Conservation (phyloP, 2,888 invertebrate species). For the Sisyra terminalis region DNA sequence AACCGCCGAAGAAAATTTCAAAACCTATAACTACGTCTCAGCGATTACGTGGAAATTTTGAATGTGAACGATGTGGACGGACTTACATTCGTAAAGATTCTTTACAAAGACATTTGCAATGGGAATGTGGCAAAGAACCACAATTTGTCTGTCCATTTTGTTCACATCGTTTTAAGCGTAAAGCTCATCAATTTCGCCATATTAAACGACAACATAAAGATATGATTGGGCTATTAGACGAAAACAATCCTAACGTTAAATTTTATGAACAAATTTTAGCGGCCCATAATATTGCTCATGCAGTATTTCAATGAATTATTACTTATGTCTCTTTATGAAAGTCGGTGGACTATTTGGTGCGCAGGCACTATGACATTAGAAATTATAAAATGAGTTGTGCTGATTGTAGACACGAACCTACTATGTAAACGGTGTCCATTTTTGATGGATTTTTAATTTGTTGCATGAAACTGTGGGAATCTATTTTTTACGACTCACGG, state of each 20-base stretch:
- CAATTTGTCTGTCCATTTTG: conserved; percentile 55
- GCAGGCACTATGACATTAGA: too few species aligned
- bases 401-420: too few species aligned
- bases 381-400: too few species aligned
- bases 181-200: conserved; percentile 39
- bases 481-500: too few species aligned
- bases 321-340: neutral
- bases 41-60: conserved; percentile 28
- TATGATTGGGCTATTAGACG: conserved; percentile 29
- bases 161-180: conserved; percentile 48
- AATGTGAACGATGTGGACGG: conserved; percentile 57
- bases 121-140: conserved; percentile 58
- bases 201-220: conserved; percentile 34
- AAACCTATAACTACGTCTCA: too few species aligned
- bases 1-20: conserved; percentile 15
- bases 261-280: conserved; percentile 6
- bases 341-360: neutral
- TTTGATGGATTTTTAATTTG: too few species aligned
- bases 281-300: neutral
- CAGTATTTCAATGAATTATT: neutral
- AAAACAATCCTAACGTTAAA: conserved; percentile 25
- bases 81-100: conserved; percentile 64
- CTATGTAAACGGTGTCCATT: too few species aligned
- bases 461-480: too few species aligned
- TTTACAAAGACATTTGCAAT: conserved; percentile 58